A percentile compares a stretch with the other conserved stretches of the same genome.
These are phyloP conservation scores for Autographa gamma DNA, from an alignment of 2,888 invertebrate genomes.

Conservation along the genomic window DNA sequence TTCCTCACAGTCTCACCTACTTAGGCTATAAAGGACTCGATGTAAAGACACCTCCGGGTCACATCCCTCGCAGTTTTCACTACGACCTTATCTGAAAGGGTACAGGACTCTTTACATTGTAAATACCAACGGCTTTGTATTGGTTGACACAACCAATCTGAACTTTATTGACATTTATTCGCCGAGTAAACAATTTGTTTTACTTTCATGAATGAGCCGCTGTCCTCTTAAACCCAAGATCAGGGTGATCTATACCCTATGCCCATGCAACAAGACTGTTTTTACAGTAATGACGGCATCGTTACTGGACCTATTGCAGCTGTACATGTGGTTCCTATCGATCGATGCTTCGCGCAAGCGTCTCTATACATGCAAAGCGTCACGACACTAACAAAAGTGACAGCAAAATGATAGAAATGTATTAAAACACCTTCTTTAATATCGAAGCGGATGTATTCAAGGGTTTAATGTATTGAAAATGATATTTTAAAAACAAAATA, in stretches of 20 bases:
- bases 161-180: constrained; percentile 68
- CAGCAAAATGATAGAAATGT: constrained; percentile 17
- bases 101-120: constrained; percentile 46
- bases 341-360: constrained; percentile 84
- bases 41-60: constrained; percentile 24
- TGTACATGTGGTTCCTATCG: constrained; percentile 70
- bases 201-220: constrained; percentile 64
- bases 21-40: constrained; percentile 17
- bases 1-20: constrained; percentile 9
- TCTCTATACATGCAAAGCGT: constrained; percentile 54
- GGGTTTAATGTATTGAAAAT: constrained; percentile 8
- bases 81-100: constrained; percentile 46
- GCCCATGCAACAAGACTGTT: constrained; percentile 34
- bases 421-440: constrained; percentile 15
- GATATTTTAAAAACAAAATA: constrained; percentile 33
- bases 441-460: background rate
- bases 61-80: constrained; percentile 28
- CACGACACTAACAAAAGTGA: constrained; percentile 17
- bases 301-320: constrained; percentile 58
- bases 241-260: constrained; percentile 56
- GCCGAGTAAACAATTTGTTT: constrained; percentile 67
- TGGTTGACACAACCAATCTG: constrained; percentile 52
- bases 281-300: constrained; percentile 26
- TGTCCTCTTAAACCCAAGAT: constrained; percentile 29
- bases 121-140: constrained; percentile 52